Evolutionary conservation across 2,888 invertebrate species (phyloP).

Genomic region (Kuschelorhynchus macadamiae): DNA sequence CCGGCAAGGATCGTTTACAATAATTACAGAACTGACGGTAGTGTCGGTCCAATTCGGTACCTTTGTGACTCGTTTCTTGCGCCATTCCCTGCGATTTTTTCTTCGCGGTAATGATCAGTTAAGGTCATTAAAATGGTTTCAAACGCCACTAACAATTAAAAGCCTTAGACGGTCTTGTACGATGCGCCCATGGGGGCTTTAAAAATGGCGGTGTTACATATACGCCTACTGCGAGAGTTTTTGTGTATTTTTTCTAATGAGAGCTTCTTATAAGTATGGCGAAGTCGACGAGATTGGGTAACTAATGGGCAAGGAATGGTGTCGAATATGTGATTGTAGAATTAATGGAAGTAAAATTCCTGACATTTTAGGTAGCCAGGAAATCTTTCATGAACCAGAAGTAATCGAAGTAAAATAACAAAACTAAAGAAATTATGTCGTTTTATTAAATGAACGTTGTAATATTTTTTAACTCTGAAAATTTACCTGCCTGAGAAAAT

Average conservation of each 20-base stretch:
- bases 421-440: too few species aligned
- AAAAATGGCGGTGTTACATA: constrained; percentile 21
- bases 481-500: too few species aligned
- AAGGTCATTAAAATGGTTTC: constrained; percentile 39
- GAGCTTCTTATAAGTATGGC: constrained; percentile 5
- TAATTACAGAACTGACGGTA: constrained; percentile 9
- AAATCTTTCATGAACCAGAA: too few species aligned
- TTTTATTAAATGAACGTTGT: too few species aligned
- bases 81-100: constrained; percentile 35
- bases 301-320: background rate
- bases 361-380: too few species aligned
- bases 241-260: constrained; percentile 20
- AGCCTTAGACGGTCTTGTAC: constrained; percentile 26
- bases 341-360: background rate
- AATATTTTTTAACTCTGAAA: too few species aligned
- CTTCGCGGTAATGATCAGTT: constrained; percentile 26
- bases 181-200: constrained; percentile 23
- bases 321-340: background rate
- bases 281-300: constrained; percentile 2
- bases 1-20: constrained; percentile 2
- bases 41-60: constrained; percentile 23
- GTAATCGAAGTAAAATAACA: too few species aligned
- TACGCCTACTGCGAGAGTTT: constrained; percentile 26
- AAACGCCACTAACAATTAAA: constrained; percentile 35
- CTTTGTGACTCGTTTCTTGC: constrained; percentile 34